phyloP scores from a whole-genome alignment of 2,113 vertebrate species.

The Sarotherodon lohbergeri region DNA sequence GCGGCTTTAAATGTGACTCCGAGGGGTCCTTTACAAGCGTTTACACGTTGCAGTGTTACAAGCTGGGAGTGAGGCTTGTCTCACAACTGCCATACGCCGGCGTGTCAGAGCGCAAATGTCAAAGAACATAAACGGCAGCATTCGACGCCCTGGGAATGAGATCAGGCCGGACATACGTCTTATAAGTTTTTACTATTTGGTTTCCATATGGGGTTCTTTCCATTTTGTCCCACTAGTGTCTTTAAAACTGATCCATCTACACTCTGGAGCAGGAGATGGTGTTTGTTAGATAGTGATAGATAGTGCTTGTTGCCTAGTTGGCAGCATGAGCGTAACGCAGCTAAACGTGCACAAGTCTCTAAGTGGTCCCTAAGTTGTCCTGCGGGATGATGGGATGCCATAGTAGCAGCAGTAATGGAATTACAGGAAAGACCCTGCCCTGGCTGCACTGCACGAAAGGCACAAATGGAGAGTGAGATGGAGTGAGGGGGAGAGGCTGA shows the following conservation, averaged over 20 bases:
- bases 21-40: background rate
- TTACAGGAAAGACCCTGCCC: conserved; percentile 62
- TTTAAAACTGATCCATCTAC: conserved; percentile 33
- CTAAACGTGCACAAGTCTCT: conserved; percentile 60
- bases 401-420: conserved; percentile 66
- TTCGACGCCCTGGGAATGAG: background rate
- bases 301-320: conserved; percentile 60
- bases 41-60: background rate
- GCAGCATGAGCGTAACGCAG: conserved; percentile 59
- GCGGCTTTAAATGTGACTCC: background rate
- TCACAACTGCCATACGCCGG: background rate
- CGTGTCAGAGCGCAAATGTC: background rate
- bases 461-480: conserved; percentile 51
- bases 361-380: conserved; percentile 69
- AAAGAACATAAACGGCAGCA: background rate
- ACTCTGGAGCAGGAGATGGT: conserved; percentile 26
- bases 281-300: conserved; percentile 65
- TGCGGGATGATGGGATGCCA: conserved; percentile 66
- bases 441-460: conserved; percentile 46
- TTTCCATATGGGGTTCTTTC: background rate
- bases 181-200: background rate
- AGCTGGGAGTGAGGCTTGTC: background rate
- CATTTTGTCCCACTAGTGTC: conserved; percentile 34
- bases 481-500: conserved; percentile 13
- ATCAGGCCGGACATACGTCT: background rate